A percentile compares a stretch with the other conserved stretches of the same genome.
phyloP scores from a whole-genome alignment of 2,888 invertebrate genomes.

The Ligdia adustata region DNA sequence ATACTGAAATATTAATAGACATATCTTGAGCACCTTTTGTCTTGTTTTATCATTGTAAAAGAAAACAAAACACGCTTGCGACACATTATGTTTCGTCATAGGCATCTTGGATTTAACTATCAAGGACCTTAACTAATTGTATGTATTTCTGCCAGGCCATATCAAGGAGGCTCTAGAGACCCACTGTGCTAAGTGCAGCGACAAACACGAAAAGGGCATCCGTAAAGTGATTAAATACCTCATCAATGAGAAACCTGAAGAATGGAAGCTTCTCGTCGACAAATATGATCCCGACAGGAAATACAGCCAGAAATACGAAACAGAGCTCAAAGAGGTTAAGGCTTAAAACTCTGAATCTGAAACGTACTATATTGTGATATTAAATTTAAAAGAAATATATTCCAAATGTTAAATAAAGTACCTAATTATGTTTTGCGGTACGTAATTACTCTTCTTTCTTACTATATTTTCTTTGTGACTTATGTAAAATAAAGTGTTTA shows the following conservation, averaged over 20 bases:
- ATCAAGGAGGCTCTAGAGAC: constrained; percentile 54
- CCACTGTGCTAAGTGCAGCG: constrained; percentile 44
- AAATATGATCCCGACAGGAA: constrained; percentile 61
- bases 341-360: background rate
- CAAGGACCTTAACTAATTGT: too few relatives aligned
- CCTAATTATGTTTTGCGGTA: too few relatives aligned
- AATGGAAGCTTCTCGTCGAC: constrained; percentile 46
- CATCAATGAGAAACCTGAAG: constrained; percentile 52
- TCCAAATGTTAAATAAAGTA: background rate
- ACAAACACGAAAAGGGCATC: constrained; percentile 48
- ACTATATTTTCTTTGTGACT: too few relatives aligned
- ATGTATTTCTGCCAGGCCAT: constrained; percentile 44
- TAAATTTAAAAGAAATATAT: background rate
- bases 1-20: too few relatives aligned
- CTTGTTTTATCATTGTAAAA: too few relatives aligned
- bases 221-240: constrained; percentile 54
- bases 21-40: too few relatives aligned
- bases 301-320: constrained; percentile 58
- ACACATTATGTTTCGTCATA: too few relatives aligned
- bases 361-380: background rate
- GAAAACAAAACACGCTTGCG: too few relatives aligned
- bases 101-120: too few relatives aligned
- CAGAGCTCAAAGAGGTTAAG: constrained; percentile 44
- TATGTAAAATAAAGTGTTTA: too few relatives aligned
- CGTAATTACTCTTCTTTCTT: too few relatives aligned